phyloP scores from a whole-genome alignment of 37 sponge, comb jelly and placozoan species.

The Hexactinellida sp. region DNA sequence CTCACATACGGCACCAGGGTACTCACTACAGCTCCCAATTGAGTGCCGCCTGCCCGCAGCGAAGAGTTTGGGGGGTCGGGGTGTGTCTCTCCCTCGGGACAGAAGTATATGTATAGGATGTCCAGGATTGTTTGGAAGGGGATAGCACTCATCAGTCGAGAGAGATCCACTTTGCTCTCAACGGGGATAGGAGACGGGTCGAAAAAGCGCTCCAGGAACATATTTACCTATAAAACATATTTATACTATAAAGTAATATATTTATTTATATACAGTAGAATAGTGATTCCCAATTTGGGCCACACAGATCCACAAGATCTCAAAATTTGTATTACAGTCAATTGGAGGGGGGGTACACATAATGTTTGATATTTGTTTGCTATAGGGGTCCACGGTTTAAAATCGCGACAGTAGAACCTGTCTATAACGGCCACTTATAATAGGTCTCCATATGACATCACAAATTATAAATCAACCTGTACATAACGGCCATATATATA shows the following conservation, averaged over 20 bases:
- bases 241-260: neutral
- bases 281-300: no score
- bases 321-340: no score
- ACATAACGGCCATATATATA: no score
- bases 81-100: neutral
- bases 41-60: neutral
- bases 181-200: neutral
- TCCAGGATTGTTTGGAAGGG: neutral
- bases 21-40: conserved; percentile 12
- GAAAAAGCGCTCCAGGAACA: neutral
- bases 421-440: no score
- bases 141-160: neutral
- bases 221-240: neutral
- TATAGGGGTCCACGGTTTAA: no score
- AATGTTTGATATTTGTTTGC: no score
- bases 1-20: neutral
- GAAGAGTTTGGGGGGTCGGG: neutral
- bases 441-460: no score
- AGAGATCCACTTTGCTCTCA: neutral
- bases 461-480: no score
- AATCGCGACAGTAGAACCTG: no score
- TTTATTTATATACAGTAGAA: neutral
- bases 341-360: no score
- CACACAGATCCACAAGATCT: no score
- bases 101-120: conserved; percentile 8